Evolutionary conservation across 2,888 invertebrate species (phyloP).

Genomic region (Limnephilus lunatus): DNA sequence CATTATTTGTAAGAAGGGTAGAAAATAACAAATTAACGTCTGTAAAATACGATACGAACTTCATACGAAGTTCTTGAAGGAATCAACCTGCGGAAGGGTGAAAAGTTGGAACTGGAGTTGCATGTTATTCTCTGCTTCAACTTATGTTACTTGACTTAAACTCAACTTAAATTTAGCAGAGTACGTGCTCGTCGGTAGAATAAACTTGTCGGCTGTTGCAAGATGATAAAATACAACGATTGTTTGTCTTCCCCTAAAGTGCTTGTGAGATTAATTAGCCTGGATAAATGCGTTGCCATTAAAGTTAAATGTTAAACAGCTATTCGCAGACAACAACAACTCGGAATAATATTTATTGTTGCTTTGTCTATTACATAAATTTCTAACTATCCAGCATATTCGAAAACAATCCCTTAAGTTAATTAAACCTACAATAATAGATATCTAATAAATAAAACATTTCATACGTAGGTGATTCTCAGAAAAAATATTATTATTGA

Average conservation of each 20-base stretch:
- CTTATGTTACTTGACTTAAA: conserved; percentile 18
- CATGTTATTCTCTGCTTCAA: neutral
- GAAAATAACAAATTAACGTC: conserved; percentile 22
- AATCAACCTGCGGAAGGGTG: neutral
- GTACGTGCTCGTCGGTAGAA: conserved; percentile 26
- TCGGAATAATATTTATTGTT: neutral
- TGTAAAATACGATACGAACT: conserved; percentile 14
- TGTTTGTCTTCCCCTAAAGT: neutral
- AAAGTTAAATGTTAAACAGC: conserved; percentile 7
- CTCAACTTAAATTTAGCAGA: conserved; percentile 5
- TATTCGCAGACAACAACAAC: neutral
- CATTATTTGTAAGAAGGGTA: neutral
- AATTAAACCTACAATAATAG: neutral
- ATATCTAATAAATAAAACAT: neutral
- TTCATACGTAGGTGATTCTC: neutral
- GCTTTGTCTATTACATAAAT: neutral
- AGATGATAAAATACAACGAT: conserved; percentile 13
- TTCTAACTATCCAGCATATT: neutral
- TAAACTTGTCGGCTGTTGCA: conserved; percentile 41
- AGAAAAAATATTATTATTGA: neutral
- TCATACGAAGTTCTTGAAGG: neutral
- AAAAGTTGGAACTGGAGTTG: neutral
- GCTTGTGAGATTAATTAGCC: conserved; percentile 17
- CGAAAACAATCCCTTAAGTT: neutral
- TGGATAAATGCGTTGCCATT: conserved; percentile 1